A percentile compares a stretch with the other conserved stretches of the same genome.
Conservation (phyloP, 2,797 vertebrate genomes). For the Anguilla pacifica region DNA sequence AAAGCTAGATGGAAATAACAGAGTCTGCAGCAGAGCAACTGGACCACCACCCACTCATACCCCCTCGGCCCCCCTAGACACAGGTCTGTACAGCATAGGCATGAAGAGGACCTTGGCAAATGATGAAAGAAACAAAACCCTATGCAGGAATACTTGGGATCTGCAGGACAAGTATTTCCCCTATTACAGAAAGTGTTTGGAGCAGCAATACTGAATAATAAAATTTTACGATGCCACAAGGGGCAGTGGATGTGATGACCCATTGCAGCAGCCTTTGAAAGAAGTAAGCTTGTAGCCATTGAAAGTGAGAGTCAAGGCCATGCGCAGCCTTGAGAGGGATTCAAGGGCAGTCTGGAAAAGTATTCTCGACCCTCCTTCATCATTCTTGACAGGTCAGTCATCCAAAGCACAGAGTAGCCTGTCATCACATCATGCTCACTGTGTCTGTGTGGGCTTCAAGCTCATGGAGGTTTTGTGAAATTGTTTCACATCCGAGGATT, state of each 20-base stretch:
- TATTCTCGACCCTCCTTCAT: conserved; percentile 29
- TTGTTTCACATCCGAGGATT: background rate
- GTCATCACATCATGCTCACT: conserved; percentile 12
- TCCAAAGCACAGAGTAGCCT: conserved; percentile 16
- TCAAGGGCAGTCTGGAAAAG: conserved; percentile 4
- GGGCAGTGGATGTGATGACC: conserved; percentile 59
- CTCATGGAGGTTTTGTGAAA: background rate
- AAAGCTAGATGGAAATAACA: conserved; percentile 74
- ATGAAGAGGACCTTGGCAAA: conserved; percentile 68
- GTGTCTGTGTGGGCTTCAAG: conserved; percentile 4
- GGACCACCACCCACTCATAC: conserved; percentile 71
- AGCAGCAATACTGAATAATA: conserved; percentile 60
- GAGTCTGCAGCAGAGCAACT: conserved; percentile 64
- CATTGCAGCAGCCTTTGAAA: conserved; percentile 48
- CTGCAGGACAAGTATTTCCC: conserved; percentile 60
- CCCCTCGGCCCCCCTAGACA: conserved; percentile 66
- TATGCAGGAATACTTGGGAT: conserved; percentile 57
- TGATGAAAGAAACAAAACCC: conserved; percentile 71
- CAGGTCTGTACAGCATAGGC: conserved; percentile 64
- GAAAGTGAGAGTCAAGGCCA: conserved; percentile 43
- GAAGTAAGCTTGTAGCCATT: conserved; percentile 29
- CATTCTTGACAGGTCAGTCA: conserved; percentile 24
- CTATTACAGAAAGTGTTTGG: conserved; percentile 63
- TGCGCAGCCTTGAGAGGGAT: conserved; percentile 42
- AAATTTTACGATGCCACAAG: conserved; percentile 68